phyloP scores from a whole-genome alignment of 2,888 invertebrate genomes.

The Drosophila kuntzei region DNA sequence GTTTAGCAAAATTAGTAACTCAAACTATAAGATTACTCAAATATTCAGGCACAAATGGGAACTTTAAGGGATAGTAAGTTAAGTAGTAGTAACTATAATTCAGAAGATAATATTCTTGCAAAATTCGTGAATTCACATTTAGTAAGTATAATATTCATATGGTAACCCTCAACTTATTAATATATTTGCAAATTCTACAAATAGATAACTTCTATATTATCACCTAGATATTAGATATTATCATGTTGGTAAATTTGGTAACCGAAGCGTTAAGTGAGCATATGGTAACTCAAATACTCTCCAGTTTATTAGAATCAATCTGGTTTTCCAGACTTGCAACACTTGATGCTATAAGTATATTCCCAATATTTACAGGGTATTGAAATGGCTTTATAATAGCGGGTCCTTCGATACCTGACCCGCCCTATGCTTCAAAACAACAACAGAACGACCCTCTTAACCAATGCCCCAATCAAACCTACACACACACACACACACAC shows the following conservation, averaged over 20 bases:
- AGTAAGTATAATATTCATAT: too few relatives aligned
- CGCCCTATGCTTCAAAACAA: not conserved
- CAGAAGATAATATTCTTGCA: too few relatives aligned
- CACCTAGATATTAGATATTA: too few relatives aligned
- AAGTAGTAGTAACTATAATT: too few relatives aligned
- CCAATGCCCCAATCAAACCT: slow-evolving; percentile 15
- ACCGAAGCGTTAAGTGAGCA: not conserved
- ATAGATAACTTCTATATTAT: too few relatives aligned
- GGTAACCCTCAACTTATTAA: too few relatives aligned
- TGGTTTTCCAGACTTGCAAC: not conserved
- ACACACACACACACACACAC: slow-evolving; percentile 12
- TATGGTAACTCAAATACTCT: not conserved
- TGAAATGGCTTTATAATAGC: slow-evolving; percentile 35
- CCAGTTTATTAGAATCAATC: not conserved
- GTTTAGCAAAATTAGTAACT: not conserved
- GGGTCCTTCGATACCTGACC: slow-evolving; percentile 19
- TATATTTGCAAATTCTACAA: too few relatives aligned
- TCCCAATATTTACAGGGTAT: slow-evolving; percentile 11
- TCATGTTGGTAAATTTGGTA: not conserved
- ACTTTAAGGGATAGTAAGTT: too few relatives aligned
- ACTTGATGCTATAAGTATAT: not conserved
- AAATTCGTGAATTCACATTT: too few relatives aligned
- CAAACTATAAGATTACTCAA: too few relatives aligned
- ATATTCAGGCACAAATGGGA: too few relatives aligned
- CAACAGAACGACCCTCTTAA: slow-evolving; percentile 5